Evolutionary conservation across 2,888 invertebrate genomes (phyloP), one percentile per base, ranked within the genome.

Genomic region (Cosmopolites sordidus): DNA sequence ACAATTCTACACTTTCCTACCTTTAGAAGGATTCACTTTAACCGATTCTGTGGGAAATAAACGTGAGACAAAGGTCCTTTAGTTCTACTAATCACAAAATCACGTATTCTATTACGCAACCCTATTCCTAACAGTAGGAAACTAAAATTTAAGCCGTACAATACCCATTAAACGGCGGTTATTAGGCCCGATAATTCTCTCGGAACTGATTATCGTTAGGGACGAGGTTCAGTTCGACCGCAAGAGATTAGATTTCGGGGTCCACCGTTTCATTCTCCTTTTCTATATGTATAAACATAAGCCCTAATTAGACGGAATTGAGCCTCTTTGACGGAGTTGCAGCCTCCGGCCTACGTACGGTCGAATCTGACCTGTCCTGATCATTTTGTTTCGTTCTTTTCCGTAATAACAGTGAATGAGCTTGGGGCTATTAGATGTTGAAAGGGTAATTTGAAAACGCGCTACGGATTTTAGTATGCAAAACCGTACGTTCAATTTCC

Each of bases 221-320:
- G 51, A 29, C 54, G 44, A 41, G 38, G 43, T 43, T 43, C 51
- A 46, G 51, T 51, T 47, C 50, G 42, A 51, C 54, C 54, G 51
- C 54, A 55, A 51, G 45, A 55, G 54, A 55, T 55, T 55, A 55
- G 51, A 55, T 43, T 55, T 54, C 40, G 29, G 49, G 45, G 40
- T 43, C 43, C 43, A 47, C 45, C 45, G 27, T 42, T 22, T 45
- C 45, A 38, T 46, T 52, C 41, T 48, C 33, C 33, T 51, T 51
- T 51, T 17, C 40, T 51, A 27, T 51, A 46, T 41, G 46, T 49
- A 43, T 52, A 48, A 53, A 48, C 53, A 53, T 53, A 53, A 53
- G 44, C 53, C 53, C 45, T 53, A 53, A 53, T 53, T 53, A 53
- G 29, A 48, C 48, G 42, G 48, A 53, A 53, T 53, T 53, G 53